Evolutionary conservation across 2,797 vertebrate species (phyloP).

Genomic region (Pteronotus mesoamericanus): DNA sequence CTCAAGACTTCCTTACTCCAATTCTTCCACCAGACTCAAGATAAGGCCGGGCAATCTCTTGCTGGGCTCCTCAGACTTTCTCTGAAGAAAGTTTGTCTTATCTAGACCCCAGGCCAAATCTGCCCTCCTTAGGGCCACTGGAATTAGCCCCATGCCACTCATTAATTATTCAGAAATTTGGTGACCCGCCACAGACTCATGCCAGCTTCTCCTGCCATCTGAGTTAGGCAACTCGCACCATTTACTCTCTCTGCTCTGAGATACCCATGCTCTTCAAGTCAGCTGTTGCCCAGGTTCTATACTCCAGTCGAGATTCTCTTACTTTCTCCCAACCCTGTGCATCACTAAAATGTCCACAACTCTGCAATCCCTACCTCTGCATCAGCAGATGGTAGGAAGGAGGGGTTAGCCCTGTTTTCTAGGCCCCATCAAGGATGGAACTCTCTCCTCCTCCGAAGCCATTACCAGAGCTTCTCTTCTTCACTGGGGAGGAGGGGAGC

Average conservation of each 20-base stretch:
- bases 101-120: neutral
- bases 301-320: neutral
- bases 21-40: neutral
- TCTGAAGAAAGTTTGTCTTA: neutral
- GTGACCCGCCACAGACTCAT: neutral
- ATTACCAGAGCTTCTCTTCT: neutral
- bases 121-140: neutral
- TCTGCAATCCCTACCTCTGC: neutral
- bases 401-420: neutral
- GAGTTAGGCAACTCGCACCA: too few species aligned
- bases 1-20: neutral
- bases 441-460: neutral
- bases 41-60: neutral
- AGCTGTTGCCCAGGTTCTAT: neutral
- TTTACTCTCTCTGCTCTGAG: too few species aligned
- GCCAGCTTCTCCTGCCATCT: neutral
- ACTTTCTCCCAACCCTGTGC: neutral
- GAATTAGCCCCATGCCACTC: neutral
- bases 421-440: neutral
- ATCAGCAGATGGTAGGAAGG: neutral
- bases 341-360: neutral
- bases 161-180: neutral
- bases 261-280: neutral
- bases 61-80: neutral
- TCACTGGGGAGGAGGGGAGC: neutral